A percentile compares a stretch with the other conserved stretches of the same genome.
These are phyloP conservation scores for Pseudochirops corinnae DNA, from an alignment of 2,797 vertebrate species.

Conservation along the genomic window DNA sequence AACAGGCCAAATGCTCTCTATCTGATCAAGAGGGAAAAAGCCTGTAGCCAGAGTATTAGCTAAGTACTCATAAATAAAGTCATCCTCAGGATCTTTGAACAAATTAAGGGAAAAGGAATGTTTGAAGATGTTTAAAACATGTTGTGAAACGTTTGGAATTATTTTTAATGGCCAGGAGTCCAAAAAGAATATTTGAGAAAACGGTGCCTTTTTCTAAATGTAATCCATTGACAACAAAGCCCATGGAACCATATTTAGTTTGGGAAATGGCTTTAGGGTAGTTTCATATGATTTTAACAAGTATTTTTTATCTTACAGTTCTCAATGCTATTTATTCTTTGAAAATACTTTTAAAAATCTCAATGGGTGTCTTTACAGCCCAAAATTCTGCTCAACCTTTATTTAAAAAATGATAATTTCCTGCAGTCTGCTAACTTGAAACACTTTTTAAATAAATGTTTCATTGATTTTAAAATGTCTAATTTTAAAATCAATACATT, in stretches of 20 bases:
- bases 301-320: constrained; percentile 36
- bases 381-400: constrained; percentile 11
- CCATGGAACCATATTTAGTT: constrained; percentile 25
- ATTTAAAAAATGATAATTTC: not conserved
- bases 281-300: constrained; percentile 40
- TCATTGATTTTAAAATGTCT: not conserved
- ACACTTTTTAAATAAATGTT: constrained; percentile 23
- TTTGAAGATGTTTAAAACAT: constrained; percentile 24
- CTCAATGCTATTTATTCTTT: constrained; percentile 15
- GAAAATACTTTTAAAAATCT: constrained; percentile 10
- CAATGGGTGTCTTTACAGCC: not conserved
- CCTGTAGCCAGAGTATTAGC: constrained; percentile 56
- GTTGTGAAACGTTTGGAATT: not conserved
- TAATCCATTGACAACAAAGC: constrained; percentile 55
- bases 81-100: constrained; percentile 58
- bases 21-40: constrained; percentile 77
- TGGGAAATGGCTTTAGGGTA: not conserved
- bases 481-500: constrained; percentile 42
- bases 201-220: constrained; percentile 22
- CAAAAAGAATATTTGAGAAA: constrained; percentile 25
- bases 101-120: constrained; percentile 27
- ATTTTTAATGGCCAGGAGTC: constrained; percentile 29
- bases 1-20: constrained; percentile 59
- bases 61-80: constrained; percentile 24
- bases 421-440: not conserved